Evolutionary conservation across 2,888 invertebrate genomes (phyloP).

Genomic region (Beris chalybata): DNA sequence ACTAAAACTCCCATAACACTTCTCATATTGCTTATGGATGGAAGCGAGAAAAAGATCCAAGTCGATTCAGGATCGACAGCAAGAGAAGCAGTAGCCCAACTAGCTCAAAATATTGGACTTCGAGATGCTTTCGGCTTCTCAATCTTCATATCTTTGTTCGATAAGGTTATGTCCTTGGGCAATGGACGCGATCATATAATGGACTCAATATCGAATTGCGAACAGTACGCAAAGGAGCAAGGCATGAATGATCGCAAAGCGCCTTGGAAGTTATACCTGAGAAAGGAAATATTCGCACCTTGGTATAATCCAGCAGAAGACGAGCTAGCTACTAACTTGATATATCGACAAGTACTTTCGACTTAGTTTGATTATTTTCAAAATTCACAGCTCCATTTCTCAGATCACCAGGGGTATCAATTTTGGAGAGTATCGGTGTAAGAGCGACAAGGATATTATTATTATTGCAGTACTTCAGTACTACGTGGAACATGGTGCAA

Average conservation of each 20-base stretch:
- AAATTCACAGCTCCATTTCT: background rate
- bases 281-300: slow-evolving; percentile 87
- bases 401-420: slow-evolving; percentile 79
- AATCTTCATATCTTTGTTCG: slow-evolving; percentile 84
- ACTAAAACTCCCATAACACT: slow-evolving; percentile 81
- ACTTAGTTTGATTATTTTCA: no score
- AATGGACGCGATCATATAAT: slow-evolving; percentile 89
- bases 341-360: slow-evolving; percentile 72
- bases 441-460: slow-evolving; percentile 80
- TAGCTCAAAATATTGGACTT: slow-evolving; percentile 75
- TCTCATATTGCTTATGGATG: slow-evolving; percentile 87
- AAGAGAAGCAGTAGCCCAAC: slow-evolving; percentile 79
- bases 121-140: slow-evolving; percentile 89
- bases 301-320: slow-evolving; percentile 90
- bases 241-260: slow-evolving; percentile 81
- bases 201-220: slow-evolving; percentile 95
- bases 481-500: slow-evolving; percentile 77
- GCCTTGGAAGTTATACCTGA: slow-evolving; percentile 84
- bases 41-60: slow-evolving; percentile 75
- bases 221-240: slow-evolving; percentile 91
- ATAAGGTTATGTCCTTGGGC: slow-evolving; percentile 86
- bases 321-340: slow-evolving; percentile 79
- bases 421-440: slow-evolving; percentile 88
- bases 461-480: slow-evolving; percentile 89
- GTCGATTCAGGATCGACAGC: slow-evolving; percentile 93